These are phyloP conservation scores for Eumerus sabulonum DNA, from an alignment of 2,888 invertebrate genomes.

Conservation along the genomic window DNA sequence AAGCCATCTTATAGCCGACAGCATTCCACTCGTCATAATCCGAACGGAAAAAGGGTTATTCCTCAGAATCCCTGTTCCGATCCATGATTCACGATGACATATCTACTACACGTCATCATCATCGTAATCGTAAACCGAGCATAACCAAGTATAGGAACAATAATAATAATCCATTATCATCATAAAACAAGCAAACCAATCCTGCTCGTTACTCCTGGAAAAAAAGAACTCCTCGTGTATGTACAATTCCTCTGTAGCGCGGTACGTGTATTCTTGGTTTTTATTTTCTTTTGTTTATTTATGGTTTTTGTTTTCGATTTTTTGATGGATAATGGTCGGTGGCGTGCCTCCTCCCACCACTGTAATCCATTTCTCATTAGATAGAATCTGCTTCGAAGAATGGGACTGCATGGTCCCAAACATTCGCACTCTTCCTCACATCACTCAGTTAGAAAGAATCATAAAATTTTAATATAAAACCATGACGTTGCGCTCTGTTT, in stretches of 20 bases:
- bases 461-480: constrained; percentile 61
- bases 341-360: constrained; percentile 1
- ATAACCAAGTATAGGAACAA: constrained; percentile 40
- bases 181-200: constrained; percentile 54
- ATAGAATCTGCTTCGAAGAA: constrained; percentile 43
- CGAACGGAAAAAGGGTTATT: constrained; percentile 32
- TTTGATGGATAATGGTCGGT: constrained; percentile 43
- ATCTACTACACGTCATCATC: constrained; percentile 38
- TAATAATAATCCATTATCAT: constrained; percentile 58
- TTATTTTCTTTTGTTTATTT: constrained; percentile 25
- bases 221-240: background rate
- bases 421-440: background rate
- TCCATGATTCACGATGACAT: constrained; percentile 14
- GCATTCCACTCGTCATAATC: too few relatives aligned
- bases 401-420: background rate
- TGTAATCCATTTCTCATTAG: constrained; percentile 59
- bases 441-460: constrained; percentile 19
- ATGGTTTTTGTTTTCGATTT: constrained; percentile 40
- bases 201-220: constrained; percentile 29
- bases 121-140: constrained; percentile 41
- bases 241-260: background rate
- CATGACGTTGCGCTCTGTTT: constrained; percentile 38
- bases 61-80: constrained; percentile 38
- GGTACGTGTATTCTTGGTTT: constrained; percentile 21
- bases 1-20: too few relatives aligned